Evolutionary conservation across 2,888 invertebrate species (phyloP).

Genomic region (Hemithea aestivaria): DNA sequence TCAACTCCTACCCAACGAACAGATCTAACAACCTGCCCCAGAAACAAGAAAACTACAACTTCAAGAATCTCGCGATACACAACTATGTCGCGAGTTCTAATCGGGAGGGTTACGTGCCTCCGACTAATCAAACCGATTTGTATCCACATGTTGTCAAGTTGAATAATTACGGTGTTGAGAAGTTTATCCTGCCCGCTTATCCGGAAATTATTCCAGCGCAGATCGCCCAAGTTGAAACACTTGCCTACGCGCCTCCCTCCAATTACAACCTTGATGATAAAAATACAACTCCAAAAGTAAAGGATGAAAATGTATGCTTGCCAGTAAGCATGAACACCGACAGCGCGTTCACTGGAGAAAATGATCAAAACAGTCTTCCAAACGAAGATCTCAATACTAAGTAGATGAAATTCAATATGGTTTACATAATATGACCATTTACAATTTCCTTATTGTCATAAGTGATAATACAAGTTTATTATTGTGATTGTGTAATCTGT

Average conservation of each 20-base stretch:
- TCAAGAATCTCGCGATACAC: conserved; percentile 52
- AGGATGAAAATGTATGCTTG: conserved; percentile 23
- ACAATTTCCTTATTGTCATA: no score
- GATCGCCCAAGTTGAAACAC: conserved; percentile 24
- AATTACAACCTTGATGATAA: conserved; percentile 27
- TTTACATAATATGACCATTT: no score
- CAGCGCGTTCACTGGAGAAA: conserved; percentile 18
- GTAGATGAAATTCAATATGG: no score
- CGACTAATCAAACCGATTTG: conserved; percentile 29
- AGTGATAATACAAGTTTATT: no score
- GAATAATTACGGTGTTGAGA: conserved; percentile 37
- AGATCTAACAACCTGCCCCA: conserved; percentile 20
- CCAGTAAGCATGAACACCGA: conserved; percentile 20
- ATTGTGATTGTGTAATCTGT: no score
- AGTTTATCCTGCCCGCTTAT: conserved; percentile 37
- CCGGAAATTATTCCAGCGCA: conserved; percentile 22
- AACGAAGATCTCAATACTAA: conserved; percentile 2
- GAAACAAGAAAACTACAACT: conserved; percentile 48
- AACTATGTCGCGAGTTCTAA: conserved; percentile 39
- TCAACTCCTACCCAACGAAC: conserved; percentile 22
- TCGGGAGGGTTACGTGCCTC: conserved; percentile 30
- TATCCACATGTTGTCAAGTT: conserved; percentile 36
- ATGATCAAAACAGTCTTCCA: conserved; percentile 22
- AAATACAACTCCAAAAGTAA: conserved; percentile 22
- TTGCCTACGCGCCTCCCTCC: conserved; percentile 8